phyloP scores from a whole-genome alignment of 2,113 vertebrate genomes.

The Odontesthes bonariensis region DNA sequence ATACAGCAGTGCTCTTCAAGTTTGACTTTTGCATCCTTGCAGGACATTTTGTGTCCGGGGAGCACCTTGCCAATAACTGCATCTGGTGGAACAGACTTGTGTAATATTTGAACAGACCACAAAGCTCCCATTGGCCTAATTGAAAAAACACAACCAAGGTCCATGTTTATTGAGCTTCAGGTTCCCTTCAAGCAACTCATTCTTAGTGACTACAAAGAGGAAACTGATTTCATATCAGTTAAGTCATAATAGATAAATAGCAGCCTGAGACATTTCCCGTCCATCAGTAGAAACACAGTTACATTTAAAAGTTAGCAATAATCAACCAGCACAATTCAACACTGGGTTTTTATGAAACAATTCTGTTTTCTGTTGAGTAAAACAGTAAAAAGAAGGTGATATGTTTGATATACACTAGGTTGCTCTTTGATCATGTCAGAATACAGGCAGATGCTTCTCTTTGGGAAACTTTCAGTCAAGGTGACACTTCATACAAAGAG shows the following conservation, averaged over 20 bases:
- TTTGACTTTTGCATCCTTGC: slow-evolving; percentile 35
- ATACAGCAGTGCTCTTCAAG: slow-evolving; percentile 27
- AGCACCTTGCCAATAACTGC: slow-evolving; percentile 49
- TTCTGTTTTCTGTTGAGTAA: slow-evolving; percentile 4
- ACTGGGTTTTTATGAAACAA: slow-evolving; percentile 11
- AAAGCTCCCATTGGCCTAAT: slow-evolving; percentile 29
- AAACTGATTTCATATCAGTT: slow-evolving; percentile 67
- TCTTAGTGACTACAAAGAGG: slow-evolving; percentile 33
- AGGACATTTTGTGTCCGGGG: slow-evolving; percentile 29
- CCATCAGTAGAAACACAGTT: slow-evolving; percentile 50
- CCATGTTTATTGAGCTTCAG: slow-evolving; percentile 36
- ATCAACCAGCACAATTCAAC: slow-evolving; percentile 42
- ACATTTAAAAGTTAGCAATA: slow-evolving; percentile 49
- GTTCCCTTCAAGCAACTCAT: slow-evolving; percentile 18
- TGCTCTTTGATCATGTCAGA: slow-evolving; percentile 55
- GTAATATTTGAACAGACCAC: slow-evolving; percentile 48
- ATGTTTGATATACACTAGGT: slow-evolving; percentile 52
- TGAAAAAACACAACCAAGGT: slow-evolving; percentile 64
- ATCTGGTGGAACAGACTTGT: slow-evolving; percentile 52
- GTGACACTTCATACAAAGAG: slow-evolving; percentile 42
- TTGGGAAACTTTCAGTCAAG: slow-evolving; percentile 64
- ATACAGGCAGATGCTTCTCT: slow-evolving; percentile 67
- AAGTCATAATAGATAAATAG: slow-evolving; percentile 44
- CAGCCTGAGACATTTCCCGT: slow-evolving; percentile 22
- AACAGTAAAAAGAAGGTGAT: slow-evolving; percentile 29